These are phyloP conservation scores for Chelonia mydas DNA, from an alignment of 2,797 vertebrate species.

Conservation along the genomic window DNA sequence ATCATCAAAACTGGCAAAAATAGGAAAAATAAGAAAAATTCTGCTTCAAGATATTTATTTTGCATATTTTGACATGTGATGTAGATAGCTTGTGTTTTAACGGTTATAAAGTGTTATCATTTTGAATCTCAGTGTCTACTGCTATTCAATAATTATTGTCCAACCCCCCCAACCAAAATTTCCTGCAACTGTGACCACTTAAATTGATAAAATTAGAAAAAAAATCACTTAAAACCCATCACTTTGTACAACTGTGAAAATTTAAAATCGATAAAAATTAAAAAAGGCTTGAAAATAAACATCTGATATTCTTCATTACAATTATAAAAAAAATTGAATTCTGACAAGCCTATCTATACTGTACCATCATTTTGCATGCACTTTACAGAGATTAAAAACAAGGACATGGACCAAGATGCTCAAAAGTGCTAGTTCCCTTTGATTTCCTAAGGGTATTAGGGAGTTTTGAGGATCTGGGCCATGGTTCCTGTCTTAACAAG, in stretches of 20 bases:
- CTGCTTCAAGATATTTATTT: not conserved
- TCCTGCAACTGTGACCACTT: not conserved
- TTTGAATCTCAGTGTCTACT: not conserved
- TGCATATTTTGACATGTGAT: not conserved
- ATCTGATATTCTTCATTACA: not conserved
- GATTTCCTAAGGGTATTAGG: not conserved
- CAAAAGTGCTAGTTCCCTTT: not conserved
- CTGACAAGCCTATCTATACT: not conserved
- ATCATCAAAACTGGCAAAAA: not conserved
- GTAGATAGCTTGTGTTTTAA: not conserved
- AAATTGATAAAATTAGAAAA: not conserved
- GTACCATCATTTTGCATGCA: conserved; percentile 62
- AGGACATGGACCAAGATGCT: not conserved
- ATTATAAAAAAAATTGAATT: not conserved
- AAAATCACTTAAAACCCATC: not conserved
- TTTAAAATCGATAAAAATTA: not conserved
- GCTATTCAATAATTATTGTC: not conserved
- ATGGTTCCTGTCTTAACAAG: conserved; percentile 17
- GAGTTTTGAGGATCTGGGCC: not conserved
- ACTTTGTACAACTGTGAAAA: not conserved
- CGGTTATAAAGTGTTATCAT: not conserved
- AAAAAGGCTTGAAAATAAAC: not conserved
- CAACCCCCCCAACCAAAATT: not conserved
- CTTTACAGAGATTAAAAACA: conserved; percentile 47
- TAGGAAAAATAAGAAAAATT: not conserved